A percentile compares a stretch with the other conserved stretches of the same genome.
Conservation (phyloP, 2,888 invertebrate species). For the Macrophya annulata region DNA sequence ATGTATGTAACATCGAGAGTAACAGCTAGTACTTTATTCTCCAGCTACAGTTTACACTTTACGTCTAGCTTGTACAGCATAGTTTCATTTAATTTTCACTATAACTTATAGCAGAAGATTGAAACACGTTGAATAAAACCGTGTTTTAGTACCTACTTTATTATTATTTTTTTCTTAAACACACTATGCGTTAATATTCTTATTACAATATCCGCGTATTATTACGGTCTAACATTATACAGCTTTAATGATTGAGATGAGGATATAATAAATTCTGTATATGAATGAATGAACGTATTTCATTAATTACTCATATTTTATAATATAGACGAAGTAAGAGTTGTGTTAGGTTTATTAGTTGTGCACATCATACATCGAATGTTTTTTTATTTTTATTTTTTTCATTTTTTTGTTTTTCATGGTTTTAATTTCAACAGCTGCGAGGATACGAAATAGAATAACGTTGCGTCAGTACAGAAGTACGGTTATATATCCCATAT, state of each 20-base stretch:
- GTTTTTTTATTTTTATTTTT: background rate
- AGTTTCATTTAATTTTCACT: background rate
- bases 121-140: background rate
- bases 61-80: background rate
- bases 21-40: background rate
- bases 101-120: background rate
- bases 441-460: constrained; percentile 1
- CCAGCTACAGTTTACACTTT: background rate
- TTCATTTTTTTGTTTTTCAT: background rate
- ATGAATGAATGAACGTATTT: too few species aligned
- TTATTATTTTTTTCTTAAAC: too few species aligned
- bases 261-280: too few species aligned
- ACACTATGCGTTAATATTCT: too few species aligned
- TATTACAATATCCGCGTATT: too few species aligned
- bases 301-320: too few species aligned
- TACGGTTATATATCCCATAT: constrained; percentile 18
- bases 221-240: too few species aligned
- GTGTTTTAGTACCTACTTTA: too few species aligned
- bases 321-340: too few species aligned
- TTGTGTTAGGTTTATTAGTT: too few species aligned
- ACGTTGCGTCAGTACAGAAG: constrained; percentile 12
- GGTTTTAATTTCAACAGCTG: background rate
- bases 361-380: too few species aligned
- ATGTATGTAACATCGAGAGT: background rate
- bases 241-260: too few species aligned